Evolutionary conservation across 2,888 invertebrate genomes (phyloP).

Genomic region (Phyto melanocephala): DNA sequence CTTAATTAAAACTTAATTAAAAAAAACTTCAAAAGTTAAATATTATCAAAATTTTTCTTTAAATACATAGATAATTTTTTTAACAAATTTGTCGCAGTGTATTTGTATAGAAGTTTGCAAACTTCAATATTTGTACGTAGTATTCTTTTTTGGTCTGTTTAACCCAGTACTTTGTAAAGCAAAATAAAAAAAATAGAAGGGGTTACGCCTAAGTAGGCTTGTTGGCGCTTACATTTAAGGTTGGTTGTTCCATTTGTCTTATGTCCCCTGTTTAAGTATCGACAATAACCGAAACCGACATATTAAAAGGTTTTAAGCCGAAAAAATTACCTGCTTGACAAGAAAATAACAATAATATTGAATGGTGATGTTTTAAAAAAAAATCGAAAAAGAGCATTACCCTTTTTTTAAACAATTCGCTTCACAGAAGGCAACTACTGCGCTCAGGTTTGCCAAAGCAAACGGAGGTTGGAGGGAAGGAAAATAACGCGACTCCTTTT

Average conservation of each 20-base stretch:
- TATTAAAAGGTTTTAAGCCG: conserved; percentile 64
- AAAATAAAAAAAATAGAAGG: conserved; percentile 17
- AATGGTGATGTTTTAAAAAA: conserved; percentile 30
- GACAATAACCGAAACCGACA: conserved; percentile 57
- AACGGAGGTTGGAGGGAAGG: not conserved
- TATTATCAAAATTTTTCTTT: too few species aligned
- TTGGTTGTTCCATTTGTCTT: conserved; percentile 62
- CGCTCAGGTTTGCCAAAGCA: not conserved
- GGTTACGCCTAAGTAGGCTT: conserved; percentile 64
- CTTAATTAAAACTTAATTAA: too few species aligned
- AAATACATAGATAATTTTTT: too few species aligned
- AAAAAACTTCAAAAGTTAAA: too few species aligned
- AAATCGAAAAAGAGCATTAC: not conserved
- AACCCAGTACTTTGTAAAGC: not conserved
- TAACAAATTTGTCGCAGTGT: too few species aligned
- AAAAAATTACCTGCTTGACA: conserved; percentile 65
- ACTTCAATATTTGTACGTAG: not conserved
- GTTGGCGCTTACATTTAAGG: conserved; percentile 63
- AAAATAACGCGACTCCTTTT: conserved; percentile 35
- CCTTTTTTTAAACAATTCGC: conserved; percentile 36
- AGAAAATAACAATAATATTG: conserved; percentile 58
- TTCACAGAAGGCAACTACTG: conserved; percentile 41
- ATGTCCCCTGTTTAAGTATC: conserved; percentile 46
- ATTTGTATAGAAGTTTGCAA: too few species aligned
- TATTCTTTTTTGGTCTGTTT: not conserved